A percentile compares a stretch with the other conserved stretches of the same genome.
Evolutionary conservation across 2,797 vertebrate genomes (phyloP).

Genomic region (Urophycis tenuis): DNA sequence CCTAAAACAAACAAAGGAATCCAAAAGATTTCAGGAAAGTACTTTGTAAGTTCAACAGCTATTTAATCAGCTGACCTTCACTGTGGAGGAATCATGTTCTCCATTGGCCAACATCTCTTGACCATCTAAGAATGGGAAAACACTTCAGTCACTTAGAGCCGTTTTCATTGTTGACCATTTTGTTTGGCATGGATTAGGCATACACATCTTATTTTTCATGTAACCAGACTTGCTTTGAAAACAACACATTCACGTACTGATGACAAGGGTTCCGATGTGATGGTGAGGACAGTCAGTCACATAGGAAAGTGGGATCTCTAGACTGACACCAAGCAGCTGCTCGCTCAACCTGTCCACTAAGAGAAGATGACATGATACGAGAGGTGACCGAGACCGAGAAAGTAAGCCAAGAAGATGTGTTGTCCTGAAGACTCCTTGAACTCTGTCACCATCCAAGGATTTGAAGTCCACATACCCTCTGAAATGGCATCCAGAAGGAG

Average conservation of each 20-base stretch:
- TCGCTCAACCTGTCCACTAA: constrained; percentile 81
- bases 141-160: constrained; percentile 14
- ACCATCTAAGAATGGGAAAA: constrained; percentile 64
- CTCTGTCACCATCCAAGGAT: background rate
- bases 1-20: background rate
- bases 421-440: background rate
- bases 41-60: background rate
- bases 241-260: constrained; percentile 10
- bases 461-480: constrained; percentile 71
- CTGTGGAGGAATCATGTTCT: constrained; percentile 57
- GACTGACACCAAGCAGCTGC: constrained; percentile 66
- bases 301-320: constrained; percentile 46
- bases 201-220: background rate
- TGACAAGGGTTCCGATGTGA: constrained; percentile 59
- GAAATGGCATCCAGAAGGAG: constrained; percentile 75
- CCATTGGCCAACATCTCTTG: constrained; percentile 75
- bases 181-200: background rate
- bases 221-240: background rate
- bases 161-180: background rate
- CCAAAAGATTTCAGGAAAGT: background rate
- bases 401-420: background rate
- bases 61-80: constrained; percentile 52
- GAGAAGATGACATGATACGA: background rate
- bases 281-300: constrained; percentile 29
- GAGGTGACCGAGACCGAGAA: background rate